Conservation (phyloP, 2,797 vertebrate genomes). For the Chelon labrosus region DNA sequence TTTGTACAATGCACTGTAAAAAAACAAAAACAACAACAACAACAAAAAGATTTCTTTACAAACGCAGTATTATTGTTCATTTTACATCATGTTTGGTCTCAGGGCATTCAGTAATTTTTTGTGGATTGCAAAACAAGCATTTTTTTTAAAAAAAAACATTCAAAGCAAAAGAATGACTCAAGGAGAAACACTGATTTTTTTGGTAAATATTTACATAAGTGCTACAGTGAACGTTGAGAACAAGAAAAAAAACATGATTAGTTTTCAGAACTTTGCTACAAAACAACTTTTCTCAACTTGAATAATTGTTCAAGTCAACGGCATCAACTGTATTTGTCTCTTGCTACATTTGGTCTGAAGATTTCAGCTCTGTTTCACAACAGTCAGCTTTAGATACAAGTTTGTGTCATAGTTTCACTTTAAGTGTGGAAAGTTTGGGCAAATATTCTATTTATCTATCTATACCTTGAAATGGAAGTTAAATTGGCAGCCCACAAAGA, state of each 20-base stretch:
- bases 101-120: not conserved
- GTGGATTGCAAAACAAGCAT: not conserved
- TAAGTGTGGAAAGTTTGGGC: no score
- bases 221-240: constrained; percentile 2
- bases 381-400: no score
- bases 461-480: no score
- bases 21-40: not conserved
- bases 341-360: no score
- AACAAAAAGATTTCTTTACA: not conserved
- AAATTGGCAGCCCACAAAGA: no score
- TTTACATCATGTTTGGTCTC: not conserved
- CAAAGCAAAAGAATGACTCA: not conserved
- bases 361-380: no score
- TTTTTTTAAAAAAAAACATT: constrained; percentile 3
- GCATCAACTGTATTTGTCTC: no score
- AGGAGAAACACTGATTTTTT: not conserved
- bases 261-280: not conserved
- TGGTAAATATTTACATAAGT: constrained; percentile 25
- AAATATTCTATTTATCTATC: no score
- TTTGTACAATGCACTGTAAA: not conserved
- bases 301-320: no score
- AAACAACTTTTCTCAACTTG: no score
- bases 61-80: not conserved
- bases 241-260: not conserved
- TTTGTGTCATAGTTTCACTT: no score